A percentile compares a stretch with the other conserved stretches of the same genome.
These are phyloP conservation scores for Drosophila melanocephala DNA, from an alignment of 2,888 invertebrate genomes.

Conservation along the genomic window DNA sequence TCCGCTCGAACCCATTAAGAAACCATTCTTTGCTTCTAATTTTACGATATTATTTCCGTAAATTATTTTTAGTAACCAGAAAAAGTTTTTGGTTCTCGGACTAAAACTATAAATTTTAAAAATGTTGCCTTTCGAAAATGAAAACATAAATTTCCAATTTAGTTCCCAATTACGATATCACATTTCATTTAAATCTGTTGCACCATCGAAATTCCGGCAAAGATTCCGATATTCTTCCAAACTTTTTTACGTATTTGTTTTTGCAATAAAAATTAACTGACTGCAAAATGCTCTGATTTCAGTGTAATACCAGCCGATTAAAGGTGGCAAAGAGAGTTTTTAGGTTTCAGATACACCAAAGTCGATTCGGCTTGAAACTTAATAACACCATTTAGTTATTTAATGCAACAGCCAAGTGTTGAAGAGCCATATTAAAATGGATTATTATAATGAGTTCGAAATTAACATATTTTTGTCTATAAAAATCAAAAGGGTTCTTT, in stretches of 20 bases:
- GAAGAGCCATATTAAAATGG: not conserved
- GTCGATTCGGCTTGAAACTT: not conserved
- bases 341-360: not conserved
- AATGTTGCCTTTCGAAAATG: not conserved
- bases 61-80: not conserved
- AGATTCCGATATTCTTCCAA: too few relatives aligned
- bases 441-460: not conserved
- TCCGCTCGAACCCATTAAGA: not conserved
- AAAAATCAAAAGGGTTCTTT: not conserved
- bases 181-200: not conserved
- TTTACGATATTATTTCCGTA: not conserved
- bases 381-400: too few relatives aligned
- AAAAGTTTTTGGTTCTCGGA: not conserved
- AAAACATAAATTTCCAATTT: not conserved
- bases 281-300: not conserved
- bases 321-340: not conserved
- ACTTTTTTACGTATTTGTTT: too few relatives aligned
- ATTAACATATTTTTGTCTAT: not conserved
- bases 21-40: not conserved
- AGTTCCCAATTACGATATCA: not conserved
- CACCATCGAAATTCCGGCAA: not conserved
- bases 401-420: not conserved
- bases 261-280: too few relatives aligned
- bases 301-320: not conserved
- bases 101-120: not conserved